Conservation (phyloP, 2,888 invertebrate species). For the Polydrusus pterygomalis region DNA sequence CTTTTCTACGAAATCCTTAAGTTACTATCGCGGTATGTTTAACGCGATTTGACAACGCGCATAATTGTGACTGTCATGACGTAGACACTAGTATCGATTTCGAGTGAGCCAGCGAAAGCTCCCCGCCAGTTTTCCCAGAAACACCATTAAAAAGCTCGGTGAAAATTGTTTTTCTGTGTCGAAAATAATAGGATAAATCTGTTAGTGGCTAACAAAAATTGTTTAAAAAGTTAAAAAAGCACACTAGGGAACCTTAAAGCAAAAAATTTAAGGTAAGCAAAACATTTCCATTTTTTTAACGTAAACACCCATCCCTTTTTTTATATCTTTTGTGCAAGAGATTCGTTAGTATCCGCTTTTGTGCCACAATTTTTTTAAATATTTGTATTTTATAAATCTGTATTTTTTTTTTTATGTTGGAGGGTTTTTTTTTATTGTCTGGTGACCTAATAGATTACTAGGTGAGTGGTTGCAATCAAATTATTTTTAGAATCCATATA, state of each 20-base stretch:
- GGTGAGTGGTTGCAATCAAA: not conserved
- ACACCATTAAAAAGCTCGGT: constrained; percentile 25
- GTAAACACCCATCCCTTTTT: constrained; percentile 19
- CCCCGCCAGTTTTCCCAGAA: constrained; percentile 48
- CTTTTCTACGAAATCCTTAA: no score
- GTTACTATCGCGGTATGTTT: no score
- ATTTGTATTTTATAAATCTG: no score
- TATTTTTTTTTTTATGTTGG: no score
- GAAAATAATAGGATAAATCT: constrained; percentile 8
- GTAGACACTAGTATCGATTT: constrained; percentile 33
- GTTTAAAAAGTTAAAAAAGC: not conserved
- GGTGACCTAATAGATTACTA: not conserved
- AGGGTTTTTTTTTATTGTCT: not conserved
- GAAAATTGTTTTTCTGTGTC: constrained; percentile 11
- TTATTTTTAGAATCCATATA: not conserved
- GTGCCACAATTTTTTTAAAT: not conserved
- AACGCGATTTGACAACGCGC: no score
- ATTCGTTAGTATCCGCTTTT: not conserved
- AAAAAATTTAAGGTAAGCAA: not conserved
- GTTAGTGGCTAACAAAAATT: constrained; percentile 3
- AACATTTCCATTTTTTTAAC: not conserved
- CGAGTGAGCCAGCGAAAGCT: constrained; percentile 47
- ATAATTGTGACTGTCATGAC: no score
- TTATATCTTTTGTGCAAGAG: not conserved
- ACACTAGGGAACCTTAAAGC: not conserved